A percentile compares a stretch with the other conserved stretches of the same genome.
These are phyloP conservation scores for Drosophila differens DNA, from an alignment of 2,888 invertebrate species.

Conservation along the genomic window DNA sequence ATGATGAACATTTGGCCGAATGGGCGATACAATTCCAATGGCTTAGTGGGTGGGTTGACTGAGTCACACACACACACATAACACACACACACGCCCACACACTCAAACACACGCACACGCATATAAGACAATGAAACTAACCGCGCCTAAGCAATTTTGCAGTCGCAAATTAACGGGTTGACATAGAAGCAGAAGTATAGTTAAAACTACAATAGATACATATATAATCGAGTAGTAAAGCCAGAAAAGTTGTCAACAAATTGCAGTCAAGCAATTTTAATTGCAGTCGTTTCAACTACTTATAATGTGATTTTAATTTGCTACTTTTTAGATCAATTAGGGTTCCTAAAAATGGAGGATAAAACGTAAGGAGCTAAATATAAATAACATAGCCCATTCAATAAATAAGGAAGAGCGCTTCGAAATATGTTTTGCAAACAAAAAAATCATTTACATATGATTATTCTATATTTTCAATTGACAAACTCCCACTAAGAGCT, in stretches of 20 bases:
- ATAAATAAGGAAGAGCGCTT: neutral
- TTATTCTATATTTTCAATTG: neutral
- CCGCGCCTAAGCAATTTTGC: constrained; percentile 60
- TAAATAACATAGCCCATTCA: neutral
- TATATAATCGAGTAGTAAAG: neutral
- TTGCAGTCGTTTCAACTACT: constrained; percentile 6
- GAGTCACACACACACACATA: constrained; percentile 5
- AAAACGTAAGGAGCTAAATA: neutral
- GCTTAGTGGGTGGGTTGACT: constrained; percentile 21
- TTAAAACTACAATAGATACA: constrained; percentile 20
- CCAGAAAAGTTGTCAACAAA: constrained; percentile 42
- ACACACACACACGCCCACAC: constrained; percentile 1
- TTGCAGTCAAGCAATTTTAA: constrained; percentile 17
- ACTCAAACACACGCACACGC: constrained; percentile 1
- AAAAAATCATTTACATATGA: neutral
- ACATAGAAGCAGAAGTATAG: constrained; percentile 30
- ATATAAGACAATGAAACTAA: constrained; percentile 24
- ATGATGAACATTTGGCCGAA: constrained; percentile 30
- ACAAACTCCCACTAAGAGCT: neutral
- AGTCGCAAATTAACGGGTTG: constrained; percentile 46
- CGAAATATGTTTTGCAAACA: neutral
- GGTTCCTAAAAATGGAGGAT: neutral
- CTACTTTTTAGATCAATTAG: neutral
- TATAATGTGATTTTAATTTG: constrained; percentile 58
- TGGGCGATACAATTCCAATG: constrained; percentile 34